phyloP scores from a whole-genome alignment of 2,797 vertebrate genomes.

The Chrosomus eos region DNA sequence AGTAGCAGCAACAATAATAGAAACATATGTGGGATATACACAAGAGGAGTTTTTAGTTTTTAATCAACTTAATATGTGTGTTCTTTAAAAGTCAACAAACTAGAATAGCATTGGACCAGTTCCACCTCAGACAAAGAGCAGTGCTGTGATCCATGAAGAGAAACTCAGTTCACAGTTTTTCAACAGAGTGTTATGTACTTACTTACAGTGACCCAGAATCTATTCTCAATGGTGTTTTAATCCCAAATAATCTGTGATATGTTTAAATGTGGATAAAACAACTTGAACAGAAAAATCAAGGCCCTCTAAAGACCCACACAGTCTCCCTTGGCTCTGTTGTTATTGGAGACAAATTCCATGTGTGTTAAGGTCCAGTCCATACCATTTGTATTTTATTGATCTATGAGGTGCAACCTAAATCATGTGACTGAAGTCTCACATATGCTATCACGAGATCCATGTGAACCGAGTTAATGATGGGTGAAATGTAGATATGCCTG shows the following conservation, averaged over 20 bases:
- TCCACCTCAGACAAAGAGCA: not conserved
- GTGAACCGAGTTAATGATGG: not conserved
- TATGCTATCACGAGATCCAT: not conserved
- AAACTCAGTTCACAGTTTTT: not conserved
- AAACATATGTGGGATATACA: not conserved
- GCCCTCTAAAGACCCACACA: not conserved
- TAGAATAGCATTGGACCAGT: not conserved
- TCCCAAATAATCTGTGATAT: constrained; percentile 8
- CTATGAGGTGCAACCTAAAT: not conserved
- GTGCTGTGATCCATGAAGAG: not conserved
- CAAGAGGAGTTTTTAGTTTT: not conserved
- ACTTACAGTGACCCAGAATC: not conserved
- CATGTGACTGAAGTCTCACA: not conserved
- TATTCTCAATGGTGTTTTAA: not conserved
- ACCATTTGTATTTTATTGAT: not conserved
- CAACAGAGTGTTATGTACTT: not conserved
- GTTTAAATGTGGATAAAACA: not conserved
- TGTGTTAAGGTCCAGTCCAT: not conserved
- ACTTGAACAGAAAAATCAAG: not conserved
- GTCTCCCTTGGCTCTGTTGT: not conserved
- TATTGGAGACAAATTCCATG: not conserved
- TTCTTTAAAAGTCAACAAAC: not conserved
- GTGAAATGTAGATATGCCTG: not conserved
- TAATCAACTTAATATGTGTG: not conserved
- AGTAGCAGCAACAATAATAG: no score